These are phyloP conservation scores for Drosophila peninsularis DNA, from an alignment of 2,888 invertebrate species.

Conservation along the genomic window DNA sequence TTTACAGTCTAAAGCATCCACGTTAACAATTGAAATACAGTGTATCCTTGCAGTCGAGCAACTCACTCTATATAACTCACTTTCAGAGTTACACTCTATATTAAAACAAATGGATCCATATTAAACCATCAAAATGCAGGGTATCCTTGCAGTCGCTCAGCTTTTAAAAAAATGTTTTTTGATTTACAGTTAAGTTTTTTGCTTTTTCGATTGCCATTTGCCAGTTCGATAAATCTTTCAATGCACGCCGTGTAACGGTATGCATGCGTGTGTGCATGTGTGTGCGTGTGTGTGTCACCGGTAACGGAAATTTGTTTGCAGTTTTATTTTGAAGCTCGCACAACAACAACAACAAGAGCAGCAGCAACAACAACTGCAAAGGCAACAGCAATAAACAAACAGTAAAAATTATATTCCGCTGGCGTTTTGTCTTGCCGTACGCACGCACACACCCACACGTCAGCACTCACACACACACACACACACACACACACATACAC, in stretches of 20 bases:
- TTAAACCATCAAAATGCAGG: not conserved
- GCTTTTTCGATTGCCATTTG: conserved; percentile 40
- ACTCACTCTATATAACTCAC: no score
- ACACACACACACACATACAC: not conserved
- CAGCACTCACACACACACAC: not conserved
- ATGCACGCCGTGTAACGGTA: conserved; percentile 17
- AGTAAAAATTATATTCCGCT: conserved; percentile 52
- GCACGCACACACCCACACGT: conserved; percentile 11
- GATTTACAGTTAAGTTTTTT: conserved; percentile 34
- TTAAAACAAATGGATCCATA: not conserved
- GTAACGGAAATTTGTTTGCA: conserved; percentile 65
- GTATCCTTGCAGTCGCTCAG: conserved; percentile 5
- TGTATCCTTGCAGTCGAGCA: not conserved
- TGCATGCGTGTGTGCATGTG: conserved; percentile 6
- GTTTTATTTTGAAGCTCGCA: conserved; percentile 56
- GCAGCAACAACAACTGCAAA: conserved; percentile 29
- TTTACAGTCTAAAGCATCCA: not conserved
- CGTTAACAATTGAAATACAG: no score
- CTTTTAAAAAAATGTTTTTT: not conserved
- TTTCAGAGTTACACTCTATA: no score
- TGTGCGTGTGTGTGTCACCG: conserved; percentile 37
- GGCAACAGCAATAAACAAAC: conserved; percentile 43
- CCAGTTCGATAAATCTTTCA: conserved; percentile 36
- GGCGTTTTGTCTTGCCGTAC: conserved; percentile 33
- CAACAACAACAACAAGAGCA: conserved; percentile 34